A percentile compares a stretch with the other conserved stretches of the same genome.
Evolutionary conservation across 2,888 invertebrate species (phyloP).

Genomic region (Panzeria rudis): DNA sequence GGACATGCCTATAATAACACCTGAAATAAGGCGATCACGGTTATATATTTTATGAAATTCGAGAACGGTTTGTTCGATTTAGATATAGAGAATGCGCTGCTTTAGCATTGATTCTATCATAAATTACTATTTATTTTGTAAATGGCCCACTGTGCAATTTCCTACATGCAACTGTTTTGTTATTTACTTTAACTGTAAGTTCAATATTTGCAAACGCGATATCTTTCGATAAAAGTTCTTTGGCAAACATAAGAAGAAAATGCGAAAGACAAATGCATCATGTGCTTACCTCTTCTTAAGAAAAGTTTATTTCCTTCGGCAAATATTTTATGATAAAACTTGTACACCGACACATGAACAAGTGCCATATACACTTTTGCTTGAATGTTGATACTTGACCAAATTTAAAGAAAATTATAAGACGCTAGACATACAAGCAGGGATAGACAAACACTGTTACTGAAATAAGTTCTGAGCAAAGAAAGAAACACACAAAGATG

Average conservation of each 20-base stretch:
- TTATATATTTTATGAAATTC: too few relatives aligned
- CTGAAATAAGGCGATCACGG: too few relatives aligned
- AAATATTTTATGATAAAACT: conserved; percentile 52
- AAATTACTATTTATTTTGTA: neutral
- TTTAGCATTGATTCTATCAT: too few relatives aligned
- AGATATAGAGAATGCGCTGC: too few relatives aligned
- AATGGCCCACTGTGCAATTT: neutral
- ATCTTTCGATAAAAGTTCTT: conserved; percentile 73
- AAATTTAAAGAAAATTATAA: conserved; percentile 78
- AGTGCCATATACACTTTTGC: neutral
- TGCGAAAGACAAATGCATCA: conserved; percentile 30
- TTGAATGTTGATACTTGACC: conserved; percentile 74
- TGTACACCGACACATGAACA: conserved; percentile 8
- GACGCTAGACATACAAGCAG: neutral
- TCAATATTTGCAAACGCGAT: conserved; percentile 82
- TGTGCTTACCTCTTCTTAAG: conserved; percentile 1
- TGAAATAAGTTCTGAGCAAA: conserved; percentile 15
- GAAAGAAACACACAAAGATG: neutral
- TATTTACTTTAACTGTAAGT: conserved; percentile 75
- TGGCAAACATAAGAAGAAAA: conserved; percentile 24
- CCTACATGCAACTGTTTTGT: neutral
- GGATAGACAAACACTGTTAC: neutral
- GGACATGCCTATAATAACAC: too few relatives aligned
- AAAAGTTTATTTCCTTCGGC: conserved; percentile 14
- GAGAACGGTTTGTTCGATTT: too few relatives aligned